A percentile compares a stretch with the other conserved stretches of the same genome.
These are phyloP conservation scores for Odontomyia ornata DNA, from an alignment of 2,888 invertebrate genomes.

Conservation along the genomic window DNA sequence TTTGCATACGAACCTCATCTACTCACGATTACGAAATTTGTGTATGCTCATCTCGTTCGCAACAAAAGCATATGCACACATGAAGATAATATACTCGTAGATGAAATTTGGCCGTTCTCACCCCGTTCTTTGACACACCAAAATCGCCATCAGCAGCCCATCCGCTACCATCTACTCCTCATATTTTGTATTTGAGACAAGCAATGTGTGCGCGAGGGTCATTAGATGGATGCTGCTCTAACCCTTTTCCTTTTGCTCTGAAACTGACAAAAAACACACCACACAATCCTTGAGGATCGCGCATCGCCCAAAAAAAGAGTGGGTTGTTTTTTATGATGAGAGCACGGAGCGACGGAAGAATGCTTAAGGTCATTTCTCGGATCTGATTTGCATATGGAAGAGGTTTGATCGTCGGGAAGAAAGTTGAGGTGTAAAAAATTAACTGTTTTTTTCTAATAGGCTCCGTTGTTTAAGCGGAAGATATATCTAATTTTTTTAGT, in stretches of 20 bases:
- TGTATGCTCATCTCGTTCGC: slow-evolving; percentile 7
- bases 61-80: neutral
- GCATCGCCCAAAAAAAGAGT: neutral
- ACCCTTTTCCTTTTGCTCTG: slow-evolving; percentile 42
- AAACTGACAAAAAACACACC: slow-evolving; percentile 14
- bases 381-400: slow-evolving; percentile 41
- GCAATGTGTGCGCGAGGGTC: slow-evolving; percentile 26
- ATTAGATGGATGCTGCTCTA: slow-evolving; percentile 43
- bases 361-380: slow-evolving; percentile 36
- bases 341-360: neutral
- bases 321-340: slow-evolving; percentile 33
- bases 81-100: slow-evolving; percentile 46
- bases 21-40: neutral
- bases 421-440: slow-evolving; percentile 34
- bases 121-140: slow-evolving; percentile 48
- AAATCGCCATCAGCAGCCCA: neutral
- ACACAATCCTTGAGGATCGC: neutral
- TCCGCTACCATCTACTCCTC: slow-evolving; percentile 12
- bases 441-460: slow-evolving; percentile 26
- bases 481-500: neutral
- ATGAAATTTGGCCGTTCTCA: slow-evolving; percentile 51
- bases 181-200: neutral
- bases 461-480: neutral
- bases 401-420: slow-evolving; percentile 11
- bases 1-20: slow-evolving; percentile 45